These are phyloP conservation scores for Betta splendens DNA, from an alignment of 2,797 vertebrate species.

Conservation along the genomic window DNA sequence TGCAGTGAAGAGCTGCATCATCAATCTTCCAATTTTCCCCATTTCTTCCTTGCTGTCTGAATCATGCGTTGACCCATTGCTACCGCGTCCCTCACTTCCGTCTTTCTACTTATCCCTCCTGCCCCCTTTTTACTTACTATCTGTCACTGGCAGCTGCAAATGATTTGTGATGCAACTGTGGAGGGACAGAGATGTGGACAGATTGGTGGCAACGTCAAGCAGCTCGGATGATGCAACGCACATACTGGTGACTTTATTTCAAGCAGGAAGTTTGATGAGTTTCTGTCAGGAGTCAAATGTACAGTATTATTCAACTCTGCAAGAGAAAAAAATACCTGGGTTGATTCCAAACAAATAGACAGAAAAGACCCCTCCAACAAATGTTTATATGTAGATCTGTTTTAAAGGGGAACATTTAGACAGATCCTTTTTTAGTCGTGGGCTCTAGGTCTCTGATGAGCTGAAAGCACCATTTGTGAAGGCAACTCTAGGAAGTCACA, in stretches of 20 bases:
- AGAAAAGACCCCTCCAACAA: not conserved
- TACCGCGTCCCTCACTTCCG: not conserved
- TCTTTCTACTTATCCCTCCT: not conserved
- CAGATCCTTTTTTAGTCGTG: too few relatives aligned
- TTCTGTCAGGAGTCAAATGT: conserved; percentile 6
- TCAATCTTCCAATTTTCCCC: conserved; percentile 1
- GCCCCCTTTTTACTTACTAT: conserved; percentile 14
- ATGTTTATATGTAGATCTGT: too few relatives aligned
- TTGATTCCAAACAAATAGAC: not conserved
- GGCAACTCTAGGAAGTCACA: conserved; percentile 6
- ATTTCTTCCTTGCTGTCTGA: not conserved
- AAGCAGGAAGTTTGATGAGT: not conserved
- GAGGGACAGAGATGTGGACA: conserved; percentile 11
- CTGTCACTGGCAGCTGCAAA: conserved; percentile 14
- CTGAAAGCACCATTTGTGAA: conserved; percentile 5
- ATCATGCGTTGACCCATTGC: too few relatives aligned
- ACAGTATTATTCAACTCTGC: conserved; percentile 1
- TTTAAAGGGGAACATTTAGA: too few relatives aligned
- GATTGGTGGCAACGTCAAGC: conserved; percentile 15
- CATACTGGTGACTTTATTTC: conserved; percentile 10
- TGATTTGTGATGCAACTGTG: conserved; percentile 1
- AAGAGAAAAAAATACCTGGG: not conserved
- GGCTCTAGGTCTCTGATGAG: conserved; percentile 6
- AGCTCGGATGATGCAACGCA: conserved; percentile 12
- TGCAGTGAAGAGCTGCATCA: conserved; percentile 19